Base-by-base conservation (phyloP, 2,888 invertebrate genomes). In the Acholoe squamosa region DNA sequence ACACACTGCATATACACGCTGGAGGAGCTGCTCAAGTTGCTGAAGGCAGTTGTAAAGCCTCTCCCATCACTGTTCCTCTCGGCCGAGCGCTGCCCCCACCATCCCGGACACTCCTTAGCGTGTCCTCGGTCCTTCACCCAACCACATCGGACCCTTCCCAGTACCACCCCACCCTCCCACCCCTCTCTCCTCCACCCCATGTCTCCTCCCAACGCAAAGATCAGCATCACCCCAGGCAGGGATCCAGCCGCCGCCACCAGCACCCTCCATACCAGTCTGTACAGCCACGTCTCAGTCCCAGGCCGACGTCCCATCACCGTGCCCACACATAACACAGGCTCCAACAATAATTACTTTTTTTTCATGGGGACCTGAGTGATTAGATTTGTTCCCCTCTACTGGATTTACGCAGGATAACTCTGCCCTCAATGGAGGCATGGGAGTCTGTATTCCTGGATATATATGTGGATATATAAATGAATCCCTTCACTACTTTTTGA, bases 191-290 rank as follows among this genome's bases (percentile, higher is more conserved):
- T 76, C 76, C 76, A 31, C 25, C 76, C 76, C 76, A n/a, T 76
- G 14, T 25, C 76, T n/a, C 76, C 76, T 25, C 31, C 31, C 76
- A 7, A n/a, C 61, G 61, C 14, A 61, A 61, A 61, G 61, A 61
- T 61, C 61, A 61, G 61, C 61, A 61, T 61, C 61, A n/a, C 61
- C 22, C 61, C n/a, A 61, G 61, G 61, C 61, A n/a, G 61, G 61
- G 61, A 61, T 61, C 61, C 61, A 61, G 61, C 61, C n/a, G n/a
- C 61, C 22, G 61, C 61, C 43, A 43, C 43, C 61, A 61, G 61
- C 61, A 61, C n/a, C 61, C 61, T 12, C 43, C 43, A 10, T 43
- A 3, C 43, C 19, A 7, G 12, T n/a, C 61, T 19, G 14, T 54
- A 19, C 12, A 54, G 12, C 54, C 54, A 54, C 12, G 61, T n/a